Base-by-base conservation (phyloP, 2,888 invertebrate species). In the Drosophila fungiperda region DNA sequence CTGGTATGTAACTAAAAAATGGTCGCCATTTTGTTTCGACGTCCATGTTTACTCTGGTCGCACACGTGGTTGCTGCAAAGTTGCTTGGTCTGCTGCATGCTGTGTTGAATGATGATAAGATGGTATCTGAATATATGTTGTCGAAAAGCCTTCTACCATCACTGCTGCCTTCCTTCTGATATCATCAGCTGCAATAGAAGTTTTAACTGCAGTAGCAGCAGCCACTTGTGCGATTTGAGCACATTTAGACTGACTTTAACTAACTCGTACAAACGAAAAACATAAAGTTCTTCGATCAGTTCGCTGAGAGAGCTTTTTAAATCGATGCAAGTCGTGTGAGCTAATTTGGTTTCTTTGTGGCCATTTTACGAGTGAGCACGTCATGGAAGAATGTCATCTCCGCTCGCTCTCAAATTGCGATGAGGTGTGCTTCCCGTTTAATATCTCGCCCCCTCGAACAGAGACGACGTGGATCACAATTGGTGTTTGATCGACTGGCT, bases 1-100 rank as follows among this genome's bases (percentile, higher is more conserved):
- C 95, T 99, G 99, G 99, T 99, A 95, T 94, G 94, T 93, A 79
- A 35, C 8, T 11, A 7, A 15, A 35, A 20, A n/a, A 26, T 9
- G 11, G 70, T 48, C 82, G 88, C 80, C 84, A 85, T 83, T 85
- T 84, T 79, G 68, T 79, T 78, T 15, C 15, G 15, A 7, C 36
- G 7, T 17, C 7, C 36, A 36, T 52, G 9, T 33, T 29, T 35
- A 15, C 12, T 33, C 35, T n/a, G 48, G 35, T 54, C 58, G 42
- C 59, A 38, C 91, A 78, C 87, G 80, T 88, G 83, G 71, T 80
- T 80, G 9, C 35, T 52, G 12, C 32, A 57, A 50, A 29, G 23
- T 23, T 11, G 7, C 32, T 32, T 15, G 1, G 20, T 23, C 36
- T 58, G n/a, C n/a, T 49, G 66, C 42, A 52, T 54, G 50, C 78